Percentiles rank a stretch among this genome's conserved stretches.
These are phyloP conservation scores for Polypedilum vanderplanki DNA, from an alignment of 1,140 invertebrate species.

Conservation along the genomic window DNA sequence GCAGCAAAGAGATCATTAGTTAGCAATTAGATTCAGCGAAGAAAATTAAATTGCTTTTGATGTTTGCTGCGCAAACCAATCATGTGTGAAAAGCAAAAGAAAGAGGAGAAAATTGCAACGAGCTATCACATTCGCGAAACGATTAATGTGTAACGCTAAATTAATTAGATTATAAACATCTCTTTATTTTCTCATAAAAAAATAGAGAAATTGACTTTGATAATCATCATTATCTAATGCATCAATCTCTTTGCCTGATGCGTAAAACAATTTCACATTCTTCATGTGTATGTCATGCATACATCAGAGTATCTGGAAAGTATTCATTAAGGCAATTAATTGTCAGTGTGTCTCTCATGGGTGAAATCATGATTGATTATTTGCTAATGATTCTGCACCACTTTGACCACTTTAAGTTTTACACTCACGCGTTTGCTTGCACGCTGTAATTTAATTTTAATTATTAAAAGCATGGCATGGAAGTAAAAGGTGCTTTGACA, in stretches of 20 bases:
- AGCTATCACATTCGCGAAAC: not conserved
- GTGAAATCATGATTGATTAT: constrained; percentile 22
- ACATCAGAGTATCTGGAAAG: no score
- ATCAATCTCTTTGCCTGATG: not conserved
- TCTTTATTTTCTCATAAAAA: no score
- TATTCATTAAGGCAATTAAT: not conserved
- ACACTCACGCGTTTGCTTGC: not conserved
- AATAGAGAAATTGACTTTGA: not conserved
- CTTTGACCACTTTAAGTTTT: not conserved
- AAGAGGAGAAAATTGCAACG: not conserved
- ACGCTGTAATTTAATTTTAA: constrained; percentile 15
- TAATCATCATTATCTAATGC: constrained; percentile 8
- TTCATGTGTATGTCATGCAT: no score
- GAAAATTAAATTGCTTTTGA: constrained; percentile 1
- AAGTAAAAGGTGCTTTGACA: not conserved
- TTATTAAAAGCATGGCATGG: not conserved
- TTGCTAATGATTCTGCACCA: not conserved
- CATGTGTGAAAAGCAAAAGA: not conserved
- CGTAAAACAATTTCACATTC: no score
- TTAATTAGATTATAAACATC: constrained; percentile 2
- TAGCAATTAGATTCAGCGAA: not conserved
- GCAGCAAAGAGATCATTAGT: not conserved
- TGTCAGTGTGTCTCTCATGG: not conserved
- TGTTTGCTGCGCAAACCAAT: not conserved
- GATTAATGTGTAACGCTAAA: not conserved